Evolutionary conservation across 2,888 invertebrate species (phyloP).

Genomic region (Spilarctia lutea): DNA sequence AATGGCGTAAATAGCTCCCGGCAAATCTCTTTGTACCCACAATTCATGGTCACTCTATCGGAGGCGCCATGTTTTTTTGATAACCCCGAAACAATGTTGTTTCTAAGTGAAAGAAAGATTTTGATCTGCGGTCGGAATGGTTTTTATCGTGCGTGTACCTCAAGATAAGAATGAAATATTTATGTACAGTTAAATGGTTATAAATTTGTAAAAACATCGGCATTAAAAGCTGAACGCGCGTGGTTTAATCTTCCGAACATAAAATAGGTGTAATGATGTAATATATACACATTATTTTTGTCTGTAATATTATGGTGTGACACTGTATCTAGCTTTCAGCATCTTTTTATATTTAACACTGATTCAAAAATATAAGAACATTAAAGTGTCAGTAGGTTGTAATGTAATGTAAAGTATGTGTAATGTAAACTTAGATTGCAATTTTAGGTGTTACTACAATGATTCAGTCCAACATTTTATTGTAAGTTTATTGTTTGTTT

Average conservation of each 20-base stretch:
- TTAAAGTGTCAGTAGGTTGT: too few relatives aligned
- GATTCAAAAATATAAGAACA: too few relatives aligned
- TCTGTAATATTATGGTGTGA: too few relatives aligned
- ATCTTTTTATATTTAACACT: too few relatives aligned
- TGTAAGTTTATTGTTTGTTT: too few relatives aligned
- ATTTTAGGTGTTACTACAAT: too few relatives aligned
- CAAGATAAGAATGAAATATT: conserved; percentile 27
- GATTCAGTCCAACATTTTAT: too few relatives aligned
- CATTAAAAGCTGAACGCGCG: neutral
- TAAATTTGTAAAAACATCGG: conserved; percentile 1
- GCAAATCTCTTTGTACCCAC: conserved; percentile 67
- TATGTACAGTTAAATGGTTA: conserved; percentile 10
- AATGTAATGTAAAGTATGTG: too few relatives aligned
- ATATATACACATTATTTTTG: too few relatives aligned
- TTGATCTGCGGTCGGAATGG: conserved; percentile 17
- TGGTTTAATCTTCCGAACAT: neutral
- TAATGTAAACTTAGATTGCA: too few relatives aligned
- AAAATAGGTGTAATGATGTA: neutral
- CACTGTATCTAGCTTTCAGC: too few relatives aligned
- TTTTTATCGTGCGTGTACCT: conserved; percentile 21
- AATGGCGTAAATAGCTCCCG: conserved; percentile 75
- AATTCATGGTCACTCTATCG: conserved; percentile 66
- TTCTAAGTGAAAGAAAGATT: conserved; percentile 38
- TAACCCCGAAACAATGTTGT: conserved; percentile 42
- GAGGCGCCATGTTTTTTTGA: conserved; percentile 45